Evolutionary conservation across 2,797 vertebrate genomes (phyloP).

Genomic region (Peromyscus attwateri): DNA sequence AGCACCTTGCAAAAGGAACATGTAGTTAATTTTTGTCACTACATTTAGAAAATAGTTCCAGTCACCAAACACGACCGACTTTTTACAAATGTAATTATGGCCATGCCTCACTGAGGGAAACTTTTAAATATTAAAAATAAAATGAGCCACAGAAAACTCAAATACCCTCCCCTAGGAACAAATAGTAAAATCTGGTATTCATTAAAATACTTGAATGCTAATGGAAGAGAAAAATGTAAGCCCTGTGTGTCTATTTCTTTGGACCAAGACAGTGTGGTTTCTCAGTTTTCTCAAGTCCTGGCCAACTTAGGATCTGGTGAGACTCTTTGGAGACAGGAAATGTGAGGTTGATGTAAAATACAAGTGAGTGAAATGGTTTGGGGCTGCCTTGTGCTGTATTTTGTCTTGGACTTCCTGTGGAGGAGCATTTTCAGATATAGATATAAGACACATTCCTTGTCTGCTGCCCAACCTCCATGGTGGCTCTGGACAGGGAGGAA

Average conservation of each 20-base stretch:
- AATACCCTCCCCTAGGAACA: conserved; percentile 79
- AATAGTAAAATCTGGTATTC: conserved; percentile 83
- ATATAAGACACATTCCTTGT: background rate
- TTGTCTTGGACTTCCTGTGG: conserved; percentile 27
- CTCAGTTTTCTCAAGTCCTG: conserved; percentile 83
- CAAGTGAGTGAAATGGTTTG: conserved; percentile 18
- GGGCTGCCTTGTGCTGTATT: background rate
- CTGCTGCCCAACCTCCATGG: background rate
- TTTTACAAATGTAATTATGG: conserved; percentile 81
- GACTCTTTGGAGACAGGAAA: conserved; percentile 84
- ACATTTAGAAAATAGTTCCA: conserved; percentile 72
- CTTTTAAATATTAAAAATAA: conserved; percentile 84
- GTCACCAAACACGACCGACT: conserved; percentile 69
- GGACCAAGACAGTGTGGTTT: conserved; percentile 83
- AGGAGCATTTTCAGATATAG: background rate
- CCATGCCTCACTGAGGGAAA: conserved; percentile 79
- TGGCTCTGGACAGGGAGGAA: background rate
- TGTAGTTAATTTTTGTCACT: conserved; percentile 77
- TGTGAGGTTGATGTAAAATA: conserved; percentile 69
- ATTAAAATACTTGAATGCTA: conserved; percentile 86
- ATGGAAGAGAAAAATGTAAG: conserved; percentile 84
- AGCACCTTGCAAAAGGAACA: conserved; percentile 65
- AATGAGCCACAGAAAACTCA: conserved; percentile 82
- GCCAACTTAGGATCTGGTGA: conserved; percentile 80
- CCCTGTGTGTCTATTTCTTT: conserved; percentile 76